Percentiles rank a stretch among this genome's conserved stretches.
Evolutionary conservation across 2,888 invertebrate species (phyloP).

Genomic region (Dione juno): DNA sequence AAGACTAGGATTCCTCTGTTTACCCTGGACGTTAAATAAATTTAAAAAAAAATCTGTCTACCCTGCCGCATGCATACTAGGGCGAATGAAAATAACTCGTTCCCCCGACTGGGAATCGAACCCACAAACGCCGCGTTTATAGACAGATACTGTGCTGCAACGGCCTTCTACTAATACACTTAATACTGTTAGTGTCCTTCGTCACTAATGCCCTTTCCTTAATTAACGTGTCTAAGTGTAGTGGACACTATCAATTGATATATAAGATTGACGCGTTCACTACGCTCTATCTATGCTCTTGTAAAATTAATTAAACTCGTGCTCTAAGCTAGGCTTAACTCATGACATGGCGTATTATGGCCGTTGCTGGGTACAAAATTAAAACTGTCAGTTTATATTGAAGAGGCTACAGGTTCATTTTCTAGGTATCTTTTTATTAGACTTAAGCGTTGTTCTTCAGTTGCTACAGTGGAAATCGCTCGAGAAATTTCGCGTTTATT

Average conservation of each 20-base stretch:
- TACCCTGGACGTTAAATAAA: too few relatives aligned
- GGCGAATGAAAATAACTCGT: too few relatives aligned
- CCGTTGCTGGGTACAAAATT: neutral
- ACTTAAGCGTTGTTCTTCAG: too few relatives aligned
- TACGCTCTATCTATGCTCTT: neutral
- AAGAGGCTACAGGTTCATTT: neutral
- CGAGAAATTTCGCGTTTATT: too few relatives aligned
- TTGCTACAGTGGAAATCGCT: too few relatives aligned
- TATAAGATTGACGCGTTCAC: neutral
- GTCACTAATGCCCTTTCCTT: neutral
- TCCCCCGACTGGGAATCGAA: too few relatives aligned
- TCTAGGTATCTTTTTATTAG: too few relatives aligned
- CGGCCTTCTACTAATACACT: neutral
- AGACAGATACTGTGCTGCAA: too few relatives aligned
- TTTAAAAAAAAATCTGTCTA: too few relatives aligned
- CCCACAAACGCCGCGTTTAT: too few relatives aligned
- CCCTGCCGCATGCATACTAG: too few relatives aligned
- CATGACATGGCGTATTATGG: neutral
- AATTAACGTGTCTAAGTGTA: neutral
- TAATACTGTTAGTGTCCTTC: neutral
- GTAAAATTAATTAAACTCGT: slow-evolving; percentile 1
- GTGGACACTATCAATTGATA: neutral
- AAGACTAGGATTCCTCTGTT: too few relatives aligned
- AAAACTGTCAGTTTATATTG: neutral
- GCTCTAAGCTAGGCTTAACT: slow-evolving; percentile 1